Evolutionary conservation across 2,797 vertebrate genomes (phyloP).

Genomic region (Tympanoctomys barrerae): DNA sequence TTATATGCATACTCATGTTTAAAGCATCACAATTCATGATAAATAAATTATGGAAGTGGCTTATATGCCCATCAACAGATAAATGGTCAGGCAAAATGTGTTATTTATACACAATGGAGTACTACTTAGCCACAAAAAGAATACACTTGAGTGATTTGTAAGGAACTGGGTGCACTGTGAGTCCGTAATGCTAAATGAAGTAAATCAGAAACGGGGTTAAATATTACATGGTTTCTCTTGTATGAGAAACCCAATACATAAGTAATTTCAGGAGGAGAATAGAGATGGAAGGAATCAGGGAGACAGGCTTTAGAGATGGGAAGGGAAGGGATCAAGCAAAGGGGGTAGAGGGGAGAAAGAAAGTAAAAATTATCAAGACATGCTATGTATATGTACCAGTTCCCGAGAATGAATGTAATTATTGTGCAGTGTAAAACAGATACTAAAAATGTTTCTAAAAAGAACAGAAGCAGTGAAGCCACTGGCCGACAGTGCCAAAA

Average conservation of each 20-base stretch:
- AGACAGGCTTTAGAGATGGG: not conserved
- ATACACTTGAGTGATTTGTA: not conserved
- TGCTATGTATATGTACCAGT: not conserved
- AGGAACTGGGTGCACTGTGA: not conserved
- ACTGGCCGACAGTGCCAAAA: not conserved
- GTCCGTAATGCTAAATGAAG: not conserved
- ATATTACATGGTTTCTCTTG: not conserved
- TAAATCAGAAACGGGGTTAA: not conserved
- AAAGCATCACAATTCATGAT: not conserved
- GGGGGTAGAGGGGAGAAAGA: not conserved
- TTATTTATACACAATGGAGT: not conserved
- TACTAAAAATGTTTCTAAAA: not conserved
- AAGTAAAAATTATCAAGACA: not conserved
- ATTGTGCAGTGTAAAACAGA: not conserved
- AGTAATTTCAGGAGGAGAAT: not conserved
- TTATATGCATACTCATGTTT: not conserved
- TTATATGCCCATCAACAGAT: not conserved
- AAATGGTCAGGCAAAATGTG: not conserved
- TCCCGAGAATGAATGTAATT: not conserved
- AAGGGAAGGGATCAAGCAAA: not conserved
- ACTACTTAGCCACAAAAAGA: not conserved
- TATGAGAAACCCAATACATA: not conserved
- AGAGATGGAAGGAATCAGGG: not conserved
- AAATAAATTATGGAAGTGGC: not conserved
- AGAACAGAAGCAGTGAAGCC: not conserved